phyloP scores from a whole-genome alignment of 37 sponge, comb jelly and placozoan genomes.

The Haliclona indistincta region DNA sequence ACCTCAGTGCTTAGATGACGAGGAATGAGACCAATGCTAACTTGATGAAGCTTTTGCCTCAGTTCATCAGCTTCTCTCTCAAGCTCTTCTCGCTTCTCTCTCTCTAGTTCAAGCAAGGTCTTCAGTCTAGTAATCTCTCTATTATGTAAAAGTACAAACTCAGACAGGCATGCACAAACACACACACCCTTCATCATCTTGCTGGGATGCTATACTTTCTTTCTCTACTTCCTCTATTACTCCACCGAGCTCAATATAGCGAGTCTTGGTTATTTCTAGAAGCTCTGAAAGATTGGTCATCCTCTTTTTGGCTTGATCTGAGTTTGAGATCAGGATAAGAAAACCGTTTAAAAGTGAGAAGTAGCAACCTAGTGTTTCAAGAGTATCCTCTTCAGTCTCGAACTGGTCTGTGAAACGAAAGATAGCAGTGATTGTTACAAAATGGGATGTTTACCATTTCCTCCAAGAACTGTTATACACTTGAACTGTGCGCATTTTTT shows the following conservation, averaged over 20 bases:
- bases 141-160: neutral
- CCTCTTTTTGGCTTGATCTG: conserved; percentile 32
- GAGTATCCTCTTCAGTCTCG: neutral
- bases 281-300: conserved; percentile 15
- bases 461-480: conserved; percentile 55
- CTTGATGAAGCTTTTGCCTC: conserved; percentile 43
- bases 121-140: conserved; percentile 13
- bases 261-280: conserved; percentile 31
- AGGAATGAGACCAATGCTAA: neutral
- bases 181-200: too few relatives aligned
- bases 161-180: neutral
- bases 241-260: conserved; percentile 33
- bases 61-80: conserved; percentile 61
- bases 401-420: neutral
- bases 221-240: conserved; percentile 28
- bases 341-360: too few relatives aligned
- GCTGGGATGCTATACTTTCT: conserved; percentile 19
- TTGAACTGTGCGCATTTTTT: conserved; percentile 44
- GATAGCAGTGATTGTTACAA: neutral
- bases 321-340: neutral
- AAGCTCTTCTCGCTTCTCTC: conserved; percentile 53
- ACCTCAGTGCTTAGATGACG: too few relatives aligned
- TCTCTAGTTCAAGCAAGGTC: conserved; percentile 45
- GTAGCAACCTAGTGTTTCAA: too few relatives aligned
- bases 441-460: neutral